A percentile compares a stretch with the other conserved stretches of the same genome.
These are phyloP conservation scores for Anabas testudineus DNA, from an alignment of 2,797 vertebrate species.

Conservation along the genomic window DNA sequence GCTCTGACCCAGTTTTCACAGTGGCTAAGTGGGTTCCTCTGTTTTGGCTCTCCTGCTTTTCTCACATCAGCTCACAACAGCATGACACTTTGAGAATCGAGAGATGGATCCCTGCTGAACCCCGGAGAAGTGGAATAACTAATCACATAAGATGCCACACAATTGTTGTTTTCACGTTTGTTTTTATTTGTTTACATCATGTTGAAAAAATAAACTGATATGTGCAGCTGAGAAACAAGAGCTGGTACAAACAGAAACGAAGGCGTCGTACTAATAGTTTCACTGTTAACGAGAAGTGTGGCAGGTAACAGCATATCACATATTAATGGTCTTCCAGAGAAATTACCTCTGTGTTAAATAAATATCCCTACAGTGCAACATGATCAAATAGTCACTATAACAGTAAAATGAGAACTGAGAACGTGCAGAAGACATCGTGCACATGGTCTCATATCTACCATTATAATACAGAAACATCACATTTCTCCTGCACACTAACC, in stretches of 20 bases:
- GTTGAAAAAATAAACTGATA: background rate
- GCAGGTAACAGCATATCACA: no score
- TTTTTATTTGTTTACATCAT: background rate
- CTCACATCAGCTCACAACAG: constrained; percentile 26
- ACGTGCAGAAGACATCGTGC: no score
- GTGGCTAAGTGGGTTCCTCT: constrained; percentile 66
- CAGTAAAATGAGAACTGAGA: no score
- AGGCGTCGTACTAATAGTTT: no score
- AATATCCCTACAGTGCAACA: no score
- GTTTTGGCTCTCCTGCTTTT: constrained; percentile 59
- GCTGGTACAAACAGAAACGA: background rate
- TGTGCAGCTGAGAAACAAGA: background rate
- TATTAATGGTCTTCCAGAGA: no score
- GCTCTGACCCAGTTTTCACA: constrained; percentile 66
- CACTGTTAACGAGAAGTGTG: background rate
- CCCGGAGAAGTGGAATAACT: background rate
- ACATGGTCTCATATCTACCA: no score
- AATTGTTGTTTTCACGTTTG: background rate
- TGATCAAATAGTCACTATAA: no score
- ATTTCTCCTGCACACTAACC: background rate
- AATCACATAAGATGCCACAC: background rate
- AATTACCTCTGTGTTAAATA: no score
- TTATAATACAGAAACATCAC: no score
- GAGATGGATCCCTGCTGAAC: background rate
- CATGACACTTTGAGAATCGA: background rate